phyloP scores from a whole-genome alignment of 2,888 invertebrate species.

The Oligia latruncula region DNA sequence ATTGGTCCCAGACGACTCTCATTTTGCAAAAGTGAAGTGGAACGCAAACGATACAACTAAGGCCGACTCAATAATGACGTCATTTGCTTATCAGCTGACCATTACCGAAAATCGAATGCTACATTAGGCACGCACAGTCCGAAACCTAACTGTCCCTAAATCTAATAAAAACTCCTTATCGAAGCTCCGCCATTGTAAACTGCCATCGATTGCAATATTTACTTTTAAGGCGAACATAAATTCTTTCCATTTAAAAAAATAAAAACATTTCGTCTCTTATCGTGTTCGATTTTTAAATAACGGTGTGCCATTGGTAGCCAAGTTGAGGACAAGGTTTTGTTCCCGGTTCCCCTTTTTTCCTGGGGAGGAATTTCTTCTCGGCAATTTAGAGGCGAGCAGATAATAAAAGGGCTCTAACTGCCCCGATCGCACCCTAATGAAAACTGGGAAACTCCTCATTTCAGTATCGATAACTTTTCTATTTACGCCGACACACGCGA shows the following conservation, averaged over 20 bases:
- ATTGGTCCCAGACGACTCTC: conserved; percentile 59
- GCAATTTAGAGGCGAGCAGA: conserved; percentile 90
- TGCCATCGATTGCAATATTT: conserved; percentile 86
- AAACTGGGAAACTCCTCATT: conserved; percentile 87
- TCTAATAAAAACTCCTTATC: conserved; percentile 89
- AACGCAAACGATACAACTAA: conserved; percentile 85
- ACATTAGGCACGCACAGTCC: conserved; percentile 88
- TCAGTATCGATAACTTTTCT: conserved; percentile 86
- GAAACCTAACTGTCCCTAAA: conserved; percentile 81
- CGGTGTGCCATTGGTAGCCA: conserved; percentile 87
- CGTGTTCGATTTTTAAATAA: conserved; percentile 90
- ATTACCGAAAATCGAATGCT: conserved; percentile 89
- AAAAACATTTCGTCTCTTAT: conserved; percentile 89
- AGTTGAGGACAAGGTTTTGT: conserved; percentile 87
- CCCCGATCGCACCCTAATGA: conserved; percentile 89
- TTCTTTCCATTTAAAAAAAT: conserved; percentile 88
- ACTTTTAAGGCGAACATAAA: conserved; percentile 87
- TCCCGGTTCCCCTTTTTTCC: conserved; percentile 86
- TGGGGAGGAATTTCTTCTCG: conserved; percentile 88
- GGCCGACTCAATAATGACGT: conserved; percentile 86
- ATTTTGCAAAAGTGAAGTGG: conserved; percentile 72
- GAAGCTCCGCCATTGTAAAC: conserved; percentile 82
- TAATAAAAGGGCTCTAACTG: conserved; percentile 91
- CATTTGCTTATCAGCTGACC: conserved; percentile 90
- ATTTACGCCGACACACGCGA: conserved; percentile 74